These are phyloP conservation scores for Laticauda colubrina DNA, from an alignment of 2,113 vertebrate species.

Conservation along the genomic window DNA sequence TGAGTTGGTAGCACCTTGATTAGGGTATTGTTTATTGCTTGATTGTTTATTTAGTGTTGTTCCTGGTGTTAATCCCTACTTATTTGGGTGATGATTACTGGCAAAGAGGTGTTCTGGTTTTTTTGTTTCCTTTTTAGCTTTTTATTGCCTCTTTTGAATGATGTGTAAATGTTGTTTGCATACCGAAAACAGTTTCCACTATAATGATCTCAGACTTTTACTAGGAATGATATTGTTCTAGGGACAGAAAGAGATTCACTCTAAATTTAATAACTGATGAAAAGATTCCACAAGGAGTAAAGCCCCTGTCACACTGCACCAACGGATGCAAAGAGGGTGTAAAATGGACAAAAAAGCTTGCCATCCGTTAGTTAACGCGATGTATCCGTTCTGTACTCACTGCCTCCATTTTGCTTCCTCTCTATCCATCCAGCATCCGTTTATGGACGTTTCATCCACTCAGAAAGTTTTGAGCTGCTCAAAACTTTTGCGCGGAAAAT, in stretches of 20 bases:
- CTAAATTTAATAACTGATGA: background rate
- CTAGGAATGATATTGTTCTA: background rate
- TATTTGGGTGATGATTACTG: background rate
- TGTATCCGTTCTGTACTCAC: too few species aligned
- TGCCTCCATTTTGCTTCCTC: too few species aligned
- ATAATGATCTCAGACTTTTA: background rate
- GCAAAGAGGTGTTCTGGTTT: background rate
- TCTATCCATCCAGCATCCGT: too few species aligned
- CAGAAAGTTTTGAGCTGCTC: too few species aligned
- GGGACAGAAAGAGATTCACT: background rate
- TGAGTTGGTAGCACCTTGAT: background rate
- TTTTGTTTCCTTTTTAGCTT: background rate
- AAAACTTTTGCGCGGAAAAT: too few species aligned
- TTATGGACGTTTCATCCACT: too few species aligned
- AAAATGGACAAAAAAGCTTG: too few species aligned
- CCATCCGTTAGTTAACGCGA: too few species aligned
- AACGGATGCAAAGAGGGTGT: too few species aligned
- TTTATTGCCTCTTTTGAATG: background rate
- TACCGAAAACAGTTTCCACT: background rate
- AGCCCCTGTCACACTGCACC: too few species aligned
- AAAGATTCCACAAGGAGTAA: background rate
- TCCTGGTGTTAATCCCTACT: background rate
- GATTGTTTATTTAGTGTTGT: background rate
- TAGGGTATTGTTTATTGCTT: background rate
- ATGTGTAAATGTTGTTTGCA: background rate